phyloP scores from a whole-genome alignment of 2,113 vertebrate species.

The Carollia perspicillata region DNA sequence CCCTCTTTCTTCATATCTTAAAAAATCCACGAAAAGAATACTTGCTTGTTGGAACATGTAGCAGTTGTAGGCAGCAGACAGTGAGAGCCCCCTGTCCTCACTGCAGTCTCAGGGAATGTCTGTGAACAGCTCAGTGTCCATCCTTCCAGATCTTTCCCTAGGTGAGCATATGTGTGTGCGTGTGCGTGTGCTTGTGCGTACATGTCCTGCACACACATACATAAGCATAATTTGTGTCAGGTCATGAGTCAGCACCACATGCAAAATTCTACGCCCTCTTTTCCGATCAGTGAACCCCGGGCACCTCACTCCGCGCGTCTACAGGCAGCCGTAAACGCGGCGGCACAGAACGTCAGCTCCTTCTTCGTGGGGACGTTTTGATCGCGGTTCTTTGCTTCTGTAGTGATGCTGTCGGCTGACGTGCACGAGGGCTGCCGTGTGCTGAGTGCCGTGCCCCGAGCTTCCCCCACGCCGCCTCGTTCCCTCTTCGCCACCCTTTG shows the following conservation, averaged over 20 bases:
- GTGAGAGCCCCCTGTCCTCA: background rate
- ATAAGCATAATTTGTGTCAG: background rate
- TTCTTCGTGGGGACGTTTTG: background rate
- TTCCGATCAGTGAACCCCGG: background rate
- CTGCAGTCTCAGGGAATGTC: background rate
- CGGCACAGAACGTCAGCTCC: background rate
- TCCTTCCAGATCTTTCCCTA: background rate
- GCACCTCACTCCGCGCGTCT: background rate
- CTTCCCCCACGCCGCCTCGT: background rate
- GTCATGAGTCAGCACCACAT: background rate
- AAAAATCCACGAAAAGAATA: background rate
- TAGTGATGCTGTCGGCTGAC: background rate
- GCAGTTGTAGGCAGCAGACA: background rate
- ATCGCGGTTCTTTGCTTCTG: background rate
- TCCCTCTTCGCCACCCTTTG: too few relatives aligned
- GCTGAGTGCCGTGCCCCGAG: background rate
- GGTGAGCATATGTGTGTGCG: background rate
- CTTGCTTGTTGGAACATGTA: background rate
- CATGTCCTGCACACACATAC: background rate
- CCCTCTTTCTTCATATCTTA: background rate
- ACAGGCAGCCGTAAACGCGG: background rate
- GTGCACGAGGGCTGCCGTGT: rapidly evolving
- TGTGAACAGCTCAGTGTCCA: background rate
- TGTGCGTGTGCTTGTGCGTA: background rate
- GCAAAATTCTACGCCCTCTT: background rate